Base-by-base conservation (phyloP, 1,140 invertebrate genomes). In the Heliothis subflexa region DNA sequence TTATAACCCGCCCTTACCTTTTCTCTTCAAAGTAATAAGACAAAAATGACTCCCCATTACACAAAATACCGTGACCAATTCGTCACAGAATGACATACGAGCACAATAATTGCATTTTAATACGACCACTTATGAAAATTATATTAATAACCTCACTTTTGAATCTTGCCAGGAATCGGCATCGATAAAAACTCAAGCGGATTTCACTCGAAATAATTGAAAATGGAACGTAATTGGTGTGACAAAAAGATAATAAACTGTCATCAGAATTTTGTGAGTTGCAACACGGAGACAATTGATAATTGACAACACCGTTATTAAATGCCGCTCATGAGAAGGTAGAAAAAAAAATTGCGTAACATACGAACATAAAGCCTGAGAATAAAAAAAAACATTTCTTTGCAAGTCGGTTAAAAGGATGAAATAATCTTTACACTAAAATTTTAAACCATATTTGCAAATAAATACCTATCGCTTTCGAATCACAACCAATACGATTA, bases 211-310 rank as follows among this genome's bases (percentile, higher is more conserved):
- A 71, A 70, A 70, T 52, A 50, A 54, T 71, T 71, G 50, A 28
- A 62, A 64, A 64, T 47, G 73, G 45, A 75, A 62, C 59, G 13
- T 75, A 75, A 75, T 62, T 75, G 57, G 40, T 64, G 59, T 49
- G 21, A 64, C 59, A 64, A 62, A 75, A 62, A 75, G 14, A 75
- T 75, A 75, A 75, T 75, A 62, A 61, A 55, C 50, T 71, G 28
- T 73, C 71, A 73, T 57, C 55, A 59, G 11, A 59, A 62, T 62
- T 62, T 75, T 61, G 54, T 28, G 40, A 62, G n/a, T 75, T 49
- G 72, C 47, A 75, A 75, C 68, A 71, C 68, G 12, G 66, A 71
- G 66, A 50, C 16, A 68, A 70, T 55, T 40, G 50, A 55, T 71
- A 71, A 66, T 40, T 71, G 68, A 25, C 55, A 73, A 12, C 25